These are phyloP conservation scores for Megastigmus dorsalis DNA, from an alignment of 2,888 invertebrate genomes.

Conservation along the genomic window DNA sequence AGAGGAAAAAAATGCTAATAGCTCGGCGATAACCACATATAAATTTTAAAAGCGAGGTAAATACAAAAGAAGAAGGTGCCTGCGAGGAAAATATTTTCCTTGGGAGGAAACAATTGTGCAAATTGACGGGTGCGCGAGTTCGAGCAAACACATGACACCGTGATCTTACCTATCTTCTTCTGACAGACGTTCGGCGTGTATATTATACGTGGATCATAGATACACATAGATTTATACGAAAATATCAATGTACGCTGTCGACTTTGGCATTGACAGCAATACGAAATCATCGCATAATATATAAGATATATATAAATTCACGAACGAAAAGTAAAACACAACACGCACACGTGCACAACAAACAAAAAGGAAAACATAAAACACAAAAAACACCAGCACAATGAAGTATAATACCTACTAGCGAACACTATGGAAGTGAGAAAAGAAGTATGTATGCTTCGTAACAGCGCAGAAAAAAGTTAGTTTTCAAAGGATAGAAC, in stretches of 20 bases:
- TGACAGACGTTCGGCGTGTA: neutral
- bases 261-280: neutral
- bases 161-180: conserved; percentile 21
- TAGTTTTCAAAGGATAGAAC: neutral
- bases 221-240: neutral
- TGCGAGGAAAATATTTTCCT: neutral
- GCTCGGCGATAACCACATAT: too few relatives aligned
- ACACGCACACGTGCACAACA: neutral
- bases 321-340: neutral
- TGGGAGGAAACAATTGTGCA: conserved; percentile 5
- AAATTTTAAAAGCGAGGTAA: neutral
- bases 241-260: neutral
- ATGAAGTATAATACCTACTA: neutral
- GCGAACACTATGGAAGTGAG: too few relatives aligned
- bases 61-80: conserved; percentile 13
- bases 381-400: neutral
- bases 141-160: neutral
- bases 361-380: too few relatives aligned
- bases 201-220: neutral
- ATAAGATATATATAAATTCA: too few relatives aligned
- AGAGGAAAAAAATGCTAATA: too few relatives aligned
- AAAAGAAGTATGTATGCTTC: neutral
- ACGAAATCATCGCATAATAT: neutral
- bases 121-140: neutral
- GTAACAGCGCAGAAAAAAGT: neutral